Evolutionary conservation across 2,113 vertebrate genomes (phyloP), one percentile per base, ranked within the genome.

Genomic region (Scophthalmus maximus): DNA sequence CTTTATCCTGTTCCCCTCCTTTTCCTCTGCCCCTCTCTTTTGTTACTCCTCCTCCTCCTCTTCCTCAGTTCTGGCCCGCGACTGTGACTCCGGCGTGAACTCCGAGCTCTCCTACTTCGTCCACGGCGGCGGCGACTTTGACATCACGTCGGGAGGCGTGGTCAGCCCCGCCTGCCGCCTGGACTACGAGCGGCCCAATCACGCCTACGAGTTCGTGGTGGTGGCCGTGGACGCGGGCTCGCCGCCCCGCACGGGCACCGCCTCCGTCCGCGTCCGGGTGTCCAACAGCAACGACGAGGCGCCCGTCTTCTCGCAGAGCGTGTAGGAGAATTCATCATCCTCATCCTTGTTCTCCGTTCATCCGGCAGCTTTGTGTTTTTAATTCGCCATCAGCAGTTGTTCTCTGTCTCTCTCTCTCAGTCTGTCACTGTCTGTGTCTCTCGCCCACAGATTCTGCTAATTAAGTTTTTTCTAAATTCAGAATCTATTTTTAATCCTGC

Each of bases 131-230:
- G 85, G 69, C 1, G 94, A 96, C 80, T 97, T 97, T 82, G 92
- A 91, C 88, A 92, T 97, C 89, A 94, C 95, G 0, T 80, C 36
- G 0, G 89, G 93, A 1, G 96, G 96, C 1, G 89, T 95, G 84
- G 76, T 97, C 87, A 95, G 87, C 91, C 92, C 96, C 36, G 92
- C 90, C 68, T 93, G 88, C 68, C 90, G 85, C 47, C 92, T 97
- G 69, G 93, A 97, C 91, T 96, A 95, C 53, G 96, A 97, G 87
- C 89, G 94, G 51, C 88, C 93, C 40, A 95, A 95, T 89, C 95
- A 96, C 72, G 89, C 94, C 91, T 97, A 96, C 5, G 95, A 97
- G 88, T 97, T 96, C 34, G 93, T 95, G 71, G 95, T 96, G 80
- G 92, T 96, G 2, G 96, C 95, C 0, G 94, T 96, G 52, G 96